Evolutionary conservation across 1,140 invertebrate species (phyloP), one percentile per base, ranked within the genome.

Genomic region (Drosophila subobscura): DNA sequence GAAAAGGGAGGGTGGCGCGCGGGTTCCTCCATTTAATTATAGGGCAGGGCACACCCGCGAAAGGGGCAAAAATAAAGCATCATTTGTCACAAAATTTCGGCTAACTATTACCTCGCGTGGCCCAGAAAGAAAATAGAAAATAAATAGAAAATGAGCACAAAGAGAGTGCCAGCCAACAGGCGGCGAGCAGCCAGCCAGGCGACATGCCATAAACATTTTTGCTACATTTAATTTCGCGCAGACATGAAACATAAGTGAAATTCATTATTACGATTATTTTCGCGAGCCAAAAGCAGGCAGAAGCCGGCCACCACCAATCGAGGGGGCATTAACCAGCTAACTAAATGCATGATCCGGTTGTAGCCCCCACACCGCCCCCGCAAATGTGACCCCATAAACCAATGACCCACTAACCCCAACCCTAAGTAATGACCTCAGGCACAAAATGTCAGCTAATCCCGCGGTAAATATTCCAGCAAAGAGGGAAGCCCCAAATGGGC

Each of bases 221-320:
- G 59, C 71, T 83, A 72, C 83, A 89, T 86, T 88, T 88, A 79
- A 89, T 88, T 88, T 88, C 63, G 58, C 71, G 44, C 71, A 77
- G 68, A 71, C 83, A 88, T 86, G 83, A 79, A 74, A 86, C 78
- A 83, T 86, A 88, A 89, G 84, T 89, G 72, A 88, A 77, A 78
- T 88, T 78, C 72, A 85, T 86, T 89, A 79, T 86, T 74, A 51
- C 55, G 64, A 63, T 64, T 60, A 72, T 60, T 78, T 63, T 52
- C 45, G 59, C 53, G 51, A 58, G 59, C 71, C 57, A 79, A 60
- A 67, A 75, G 55, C 77, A 77, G 74, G 65, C 74, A 85, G 66
- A 88, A 47, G 78, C 83, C 86, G 81, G 77, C 64, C 73, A 63
- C 81, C 16, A 20, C 77, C 76, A 66, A 85, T 84, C 45, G 58